Evolutionary conservation across 2,888 invertebrate species (phyloP), one percentile per base, ranked within the genome.

Genomic region (Drosophila austrosaltans): DNA sequence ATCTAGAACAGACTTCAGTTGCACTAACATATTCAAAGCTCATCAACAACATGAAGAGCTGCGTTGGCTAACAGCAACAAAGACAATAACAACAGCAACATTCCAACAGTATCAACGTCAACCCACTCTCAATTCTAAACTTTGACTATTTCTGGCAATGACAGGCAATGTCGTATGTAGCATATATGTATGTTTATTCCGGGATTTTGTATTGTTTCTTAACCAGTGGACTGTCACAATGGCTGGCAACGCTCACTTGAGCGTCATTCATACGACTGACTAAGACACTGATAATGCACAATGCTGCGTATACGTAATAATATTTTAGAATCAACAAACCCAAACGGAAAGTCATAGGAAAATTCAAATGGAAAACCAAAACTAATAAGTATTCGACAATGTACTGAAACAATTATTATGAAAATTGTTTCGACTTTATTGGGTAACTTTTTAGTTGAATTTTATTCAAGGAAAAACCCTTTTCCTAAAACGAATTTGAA

Each of bases 11-110:
- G 66, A 67, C 44, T 66, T 54, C 69, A 67, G 53, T 36, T 30
- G 65, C 66, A 63, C 79, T 82, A 72, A 76, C 81, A 74, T 76
- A 74, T 76, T 82, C 86, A 88, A 86, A 88, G 75, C 82, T 87
- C 89, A 89, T 87, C 85, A 81, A 60, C 71, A 65, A 79, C 85
- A 81, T 76, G 77, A 70, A 60, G 75, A 53, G 22, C 56, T 64
- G 20, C 69, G 56, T 25, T 25, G 30, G 2, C 36, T 10, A 8
- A 4, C 36, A 36, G 36, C 7, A 36, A 36, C 8, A 36, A 36
- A 10, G 7, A 36, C 36, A 36, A 36, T 36, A 36, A 36, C 42
- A 53, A 3, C 44, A 66, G 59, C 53, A 63, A 53, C 63, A 54
- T 40, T 69, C 54, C 53, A 42, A 58, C 72, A 54, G 60, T 71